Conservation (phyloP, 2,888 invertebrate genomes). For the Brachyptera risi region DNA sequence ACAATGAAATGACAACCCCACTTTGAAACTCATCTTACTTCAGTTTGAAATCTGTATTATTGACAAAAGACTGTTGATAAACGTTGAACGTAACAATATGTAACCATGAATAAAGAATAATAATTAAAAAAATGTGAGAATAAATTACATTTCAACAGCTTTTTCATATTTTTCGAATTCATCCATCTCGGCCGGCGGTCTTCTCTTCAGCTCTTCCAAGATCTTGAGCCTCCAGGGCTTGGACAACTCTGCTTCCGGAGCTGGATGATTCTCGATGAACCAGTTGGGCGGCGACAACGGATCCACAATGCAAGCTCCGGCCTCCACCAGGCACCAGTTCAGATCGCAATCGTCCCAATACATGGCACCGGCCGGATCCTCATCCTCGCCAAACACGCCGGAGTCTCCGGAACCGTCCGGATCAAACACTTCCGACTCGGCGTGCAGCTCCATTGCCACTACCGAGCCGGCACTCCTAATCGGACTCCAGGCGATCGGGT, state of each 20-base stretch:
- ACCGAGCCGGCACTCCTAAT: conserved; percentile 84
- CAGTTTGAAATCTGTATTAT: too few species aligned
- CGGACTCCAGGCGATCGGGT: conserved; percentile 73
- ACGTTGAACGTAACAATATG: background rate
- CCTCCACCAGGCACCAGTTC: conserved; percentile 76
- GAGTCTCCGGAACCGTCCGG: conserved; percentile 65
- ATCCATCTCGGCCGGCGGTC: conserved; percentile 46
- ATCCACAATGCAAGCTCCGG: conserved; percentile 75
- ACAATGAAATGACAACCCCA: too few species aligned
- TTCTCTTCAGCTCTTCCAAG: conserved; percentile 60
- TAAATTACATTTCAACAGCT: conserved; percentile 66
- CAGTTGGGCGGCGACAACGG: conserved; percentile 73
- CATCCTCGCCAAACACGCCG: conserved; percentile 76
- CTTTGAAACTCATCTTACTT: too few species aligned
- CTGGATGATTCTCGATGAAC: conserved; percentile 46
- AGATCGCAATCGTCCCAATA: conserved; percentile 78
- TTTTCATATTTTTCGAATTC: conserved; percentile 62
- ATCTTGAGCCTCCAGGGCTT: conserved; percentile 71
- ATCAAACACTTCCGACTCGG: conserved; percentile 79
- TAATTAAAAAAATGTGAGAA: background rate
- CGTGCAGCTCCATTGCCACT: conserved; percentile 53
- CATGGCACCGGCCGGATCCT: conserved; percentile 55
- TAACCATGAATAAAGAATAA: background rate
- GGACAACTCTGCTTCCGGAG: conserved; percentile 58
- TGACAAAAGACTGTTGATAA: background rate